Evolutionary conservation across 2,797 vertebrate species (phyloP).

Genomic region (Anableps anableps): DNA sequence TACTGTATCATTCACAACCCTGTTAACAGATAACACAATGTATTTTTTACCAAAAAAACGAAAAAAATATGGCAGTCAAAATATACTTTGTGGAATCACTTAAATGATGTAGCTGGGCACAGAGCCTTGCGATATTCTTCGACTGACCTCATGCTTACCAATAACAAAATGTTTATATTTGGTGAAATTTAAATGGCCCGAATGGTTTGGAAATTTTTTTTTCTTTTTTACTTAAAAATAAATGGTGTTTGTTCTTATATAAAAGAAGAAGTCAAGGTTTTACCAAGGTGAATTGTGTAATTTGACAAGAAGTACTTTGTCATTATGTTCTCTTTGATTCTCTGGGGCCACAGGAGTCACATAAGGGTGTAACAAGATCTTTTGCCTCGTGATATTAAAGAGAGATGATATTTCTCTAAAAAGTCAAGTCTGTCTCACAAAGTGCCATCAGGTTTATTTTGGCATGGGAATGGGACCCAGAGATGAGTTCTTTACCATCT

Average conservation of each 20-base stretch:
- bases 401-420: not conserved
- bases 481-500: not conserved
- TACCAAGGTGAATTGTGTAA: not conserved
- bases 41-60: not conserved
- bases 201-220: not conserved
- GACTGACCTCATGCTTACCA: not conserved
- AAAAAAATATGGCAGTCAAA: not conserved
- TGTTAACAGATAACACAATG: slow-evolving; percentile 41
- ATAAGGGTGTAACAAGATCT: not conserved
- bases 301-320: not conserved
- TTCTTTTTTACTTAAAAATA: not conserved
- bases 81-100: not conserved
- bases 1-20: not conserved
- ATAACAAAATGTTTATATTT: not conserved
- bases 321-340: not conserved
- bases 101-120: not conserved
- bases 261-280: not conserved
- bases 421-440: not conserved
- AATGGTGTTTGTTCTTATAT: not conserved
- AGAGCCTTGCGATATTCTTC: not conserved
- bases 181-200: not conserved
- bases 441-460: not conserved
- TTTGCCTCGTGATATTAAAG: not conserved
- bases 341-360: not conserved
- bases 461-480: not conserved